Base-by-base conservation (phyloP, 2,888 invertebrate genomes). In the Andrena haemorrhoa region DNA sequence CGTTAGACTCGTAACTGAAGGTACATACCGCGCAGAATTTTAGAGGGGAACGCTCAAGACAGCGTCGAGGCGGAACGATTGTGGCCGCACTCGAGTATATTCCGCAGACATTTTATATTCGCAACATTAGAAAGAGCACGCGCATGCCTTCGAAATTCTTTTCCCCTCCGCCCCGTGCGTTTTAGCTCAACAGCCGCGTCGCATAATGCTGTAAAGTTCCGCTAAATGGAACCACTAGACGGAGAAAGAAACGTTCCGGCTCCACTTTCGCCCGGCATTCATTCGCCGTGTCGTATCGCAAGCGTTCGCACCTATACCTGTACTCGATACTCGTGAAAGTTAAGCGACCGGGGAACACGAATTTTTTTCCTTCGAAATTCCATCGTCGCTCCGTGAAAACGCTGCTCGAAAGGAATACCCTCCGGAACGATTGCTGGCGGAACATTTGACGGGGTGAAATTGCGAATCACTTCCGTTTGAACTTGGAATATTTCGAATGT, bases 221-320 rank as follows among this genome's bases (percentile, higher is more conserved):
- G 84, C 83, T 87, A 88, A 88, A 88, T 88, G 88, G 88, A 88
- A 88, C 87, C 88, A 87, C 83, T 88, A 88, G 84, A 84, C 70
- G 61, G 82, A 83, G 87, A 88, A 88, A 85, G 88, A 86, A 88
- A 88, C 33, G 83, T 83, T 84, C 63, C 75, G 73, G 72, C 83
- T 83, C 83, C 86, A 87, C 88, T 88, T 78, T 79, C 75, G 83
- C 80, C 78, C 70, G 58, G 84, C 84, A 84, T 86, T 84, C 83
- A 78, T 81, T 80, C 83, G 33, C 69, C 53, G 69, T 8, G 75
- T 26, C 66, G 66, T 76, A 79, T 82, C 72, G 70, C 74, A 73
- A 75, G 81, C 75, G 58, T 84, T 85, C 70, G 53, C 84, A 53
- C 83, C 79, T 84, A 79, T 71, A 74, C 78, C 31, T 64, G 68